Evolutionary conservation across 2,888 invertebrate genomes (phyloP).

Genomic region (Saturnia pavonia): DNA sequence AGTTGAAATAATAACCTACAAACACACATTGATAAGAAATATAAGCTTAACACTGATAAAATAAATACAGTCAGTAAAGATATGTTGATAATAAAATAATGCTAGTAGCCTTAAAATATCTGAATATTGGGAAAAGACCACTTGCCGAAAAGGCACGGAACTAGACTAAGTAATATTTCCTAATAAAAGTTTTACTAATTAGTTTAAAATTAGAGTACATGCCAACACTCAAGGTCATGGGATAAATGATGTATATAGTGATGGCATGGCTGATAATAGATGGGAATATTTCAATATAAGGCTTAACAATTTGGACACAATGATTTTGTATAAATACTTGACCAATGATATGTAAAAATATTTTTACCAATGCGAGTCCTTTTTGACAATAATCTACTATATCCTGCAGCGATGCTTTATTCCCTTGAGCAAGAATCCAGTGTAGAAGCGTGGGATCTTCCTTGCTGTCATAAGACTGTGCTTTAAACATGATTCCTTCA

Average conservation of each 20-base stretch:
- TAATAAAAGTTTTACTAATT: no score
- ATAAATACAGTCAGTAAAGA: conserved; percentile 22
- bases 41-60: conserved; percentile 50
- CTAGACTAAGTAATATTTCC: no score
- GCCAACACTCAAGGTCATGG: no score
- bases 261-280: no score
- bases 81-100: conserved; percentile 6
- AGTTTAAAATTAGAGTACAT: background rate
- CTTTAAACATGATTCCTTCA: conserved; percentile 62
- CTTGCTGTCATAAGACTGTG: conserved; percentile 57
- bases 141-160: background rate
- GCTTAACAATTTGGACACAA: no score
- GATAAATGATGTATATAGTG: no score
- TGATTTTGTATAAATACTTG: no score
- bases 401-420: conserved; percentile 88
- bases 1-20: conserved; percentile 44
- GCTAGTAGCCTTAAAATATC: background rate
- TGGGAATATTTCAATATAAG: no score
- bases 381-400: conserved; percentile 89
- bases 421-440: conserved; percentile 94
- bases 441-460: conserved; percentile 86
- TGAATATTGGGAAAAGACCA: background rate
- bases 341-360: no score
- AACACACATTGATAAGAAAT: conserved; percentile 59
- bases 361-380: conserved; percentile 86